Evolutionary conservation across 2,888 invertebrate species (phyloP).

Genomic region (Nebria brevicollis): DNA sequence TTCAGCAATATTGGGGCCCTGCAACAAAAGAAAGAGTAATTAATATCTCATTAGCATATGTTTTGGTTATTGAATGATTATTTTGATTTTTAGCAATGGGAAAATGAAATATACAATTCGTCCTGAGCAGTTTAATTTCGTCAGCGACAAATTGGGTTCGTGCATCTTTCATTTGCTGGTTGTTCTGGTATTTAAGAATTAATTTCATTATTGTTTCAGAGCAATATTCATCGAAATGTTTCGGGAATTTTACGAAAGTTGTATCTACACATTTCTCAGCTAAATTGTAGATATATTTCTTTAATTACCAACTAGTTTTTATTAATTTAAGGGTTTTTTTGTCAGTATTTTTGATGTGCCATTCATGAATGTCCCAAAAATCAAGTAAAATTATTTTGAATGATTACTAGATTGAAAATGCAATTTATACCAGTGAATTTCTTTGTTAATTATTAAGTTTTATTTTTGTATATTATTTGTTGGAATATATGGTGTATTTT

Average conservation of each 20-base stretch:
- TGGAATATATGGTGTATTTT: background rate
- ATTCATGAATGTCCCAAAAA: background rate
- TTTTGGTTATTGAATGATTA: background rate
- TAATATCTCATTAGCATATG: slow-evolving; percentile 22
- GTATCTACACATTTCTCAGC: slow-evolving; percentile 3
- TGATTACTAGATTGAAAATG: background rate
- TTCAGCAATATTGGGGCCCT: slow-evolving; percentile 63
- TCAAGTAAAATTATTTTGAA: background rate
- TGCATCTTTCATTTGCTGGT: slow-evolving; percentile 49
- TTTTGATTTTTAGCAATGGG: slow-evolving; percentile 41
- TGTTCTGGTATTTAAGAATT: background rate
- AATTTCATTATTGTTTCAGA: slow-evolving; percentile 18
- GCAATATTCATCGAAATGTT: slow-evolving; percentile 15
- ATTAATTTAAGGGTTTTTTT: background rate
- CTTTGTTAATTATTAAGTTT: background rate
- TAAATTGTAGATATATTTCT: slow-evolving; percentile 25
- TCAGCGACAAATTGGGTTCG: slow-evolving; percentile 54
- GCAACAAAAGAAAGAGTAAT: slow-evolving; percentile 57
- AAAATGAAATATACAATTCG: slow-evolving; percentile 45
- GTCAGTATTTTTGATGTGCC: background rate
- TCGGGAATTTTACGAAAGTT: background rate
- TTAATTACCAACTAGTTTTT: background rate
- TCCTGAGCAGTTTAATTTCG: slow-evolving; percentile 48
- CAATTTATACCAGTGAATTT: background rate
- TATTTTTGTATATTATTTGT: background rate